Percentiles rank a stretch among this genome's conserved stretches.
phyloP scores from a whole-genome alignment of 2,797 vertebrate species.

The Phrynocephalus guinanensis region DNA sequence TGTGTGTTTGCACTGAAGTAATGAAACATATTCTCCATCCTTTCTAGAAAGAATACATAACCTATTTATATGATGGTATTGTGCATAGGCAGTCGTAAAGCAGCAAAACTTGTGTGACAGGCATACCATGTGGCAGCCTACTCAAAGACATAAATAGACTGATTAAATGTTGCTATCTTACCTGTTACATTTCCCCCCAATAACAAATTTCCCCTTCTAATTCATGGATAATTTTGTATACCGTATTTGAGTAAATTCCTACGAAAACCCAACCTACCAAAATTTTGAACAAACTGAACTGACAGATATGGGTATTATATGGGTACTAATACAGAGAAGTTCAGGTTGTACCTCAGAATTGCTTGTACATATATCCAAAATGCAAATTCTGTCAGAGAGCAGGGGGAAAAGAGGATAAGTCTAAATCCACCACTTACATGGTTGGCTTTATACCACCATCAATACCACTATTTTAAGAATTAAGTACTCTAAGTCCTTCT shows the following conservation, averaged over 20 bases:
- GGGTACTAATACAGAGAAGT: neutral
- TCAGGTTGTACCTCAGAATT: neutral
- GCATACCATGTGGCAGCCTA: neutral
- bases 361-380: neutral
- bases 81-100: neutral
- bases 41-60: slow-evolving; percentile 21
- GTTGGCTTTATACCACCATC: neutral
- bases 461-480: neutral
- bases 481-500: neutral
- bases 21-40: slow-evolving; percentile 32
- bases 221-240: neutral
- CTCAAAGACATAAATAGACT: neutral
- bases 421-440: neutral
- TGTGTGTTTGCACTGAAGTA: slow-evolving; percentile 2
- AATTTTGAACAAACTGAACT: neutral
- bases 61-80: neutral
- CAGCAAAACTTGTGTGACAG: neutral
- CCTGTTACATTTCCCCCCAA: neutral
- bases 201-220: too few species aligned
- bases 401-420: neutral
- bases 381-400: neutral
- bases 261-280: neutral
- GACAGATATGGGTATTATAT: neutral
- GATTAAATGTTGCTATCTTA: neutral
- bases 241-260: neutral